Evolutionary conservation across 2,797 vertebrate species (phyloP).

Genomic region (Eulemur rubriventer): DNA sequence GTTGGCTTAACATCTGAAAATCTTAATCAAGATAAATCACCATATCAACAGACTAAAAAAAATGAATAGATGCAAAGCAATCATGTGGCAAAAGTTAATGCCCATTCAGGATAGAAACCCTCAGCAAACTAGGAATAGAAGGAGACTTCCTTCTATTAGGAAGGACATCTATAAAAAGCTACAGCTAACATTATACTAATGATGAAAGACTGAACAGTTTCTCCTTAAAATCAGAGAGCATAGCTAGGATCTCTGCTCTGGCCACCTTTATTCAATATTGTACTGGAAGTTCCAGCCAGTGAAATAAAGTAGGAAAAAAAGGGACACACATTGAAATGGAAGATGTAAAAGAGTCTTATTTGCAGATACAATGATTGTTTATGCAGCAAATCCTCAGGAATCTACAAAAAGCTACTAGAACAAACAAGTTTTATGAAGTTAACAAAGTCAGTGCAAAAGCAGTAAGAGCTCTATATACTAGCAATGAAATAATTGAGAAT

Average conservation of each 20-base stretch:
- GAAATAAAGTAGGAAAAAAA: background rate
- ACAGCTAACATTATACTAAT: background rate
- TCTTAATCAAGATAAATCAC: background rate
- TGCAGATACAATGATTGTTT: background rate
- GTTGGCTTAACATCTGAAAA: background rate
- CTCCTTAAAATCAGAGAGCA: background rate
- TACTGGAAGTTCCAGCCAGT: background rate
- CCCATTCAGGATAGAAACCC: background rate
- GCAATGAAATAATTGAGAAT: background rate
- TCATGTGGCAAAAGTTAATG: background rate
- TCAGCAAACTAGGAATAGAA: background rate
- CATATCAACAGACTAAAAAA: background rate
- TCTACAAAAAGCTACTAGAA: background rate
- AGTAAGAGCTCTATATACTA: background rate
- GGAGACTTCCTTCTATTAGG: background rate
- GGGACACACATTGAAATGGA: background rate
- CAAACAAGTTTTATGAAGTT: background rate
- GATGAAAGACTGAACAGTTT: background rate
- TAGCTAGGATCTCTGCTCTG: background rate
- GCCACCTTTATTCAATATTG: background rate
- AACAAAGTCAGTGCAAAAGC: background rate
- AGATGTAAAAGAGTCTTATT: background rate
- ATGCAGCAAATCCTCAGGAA: background rate
- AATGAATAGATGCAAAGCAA: background rate
- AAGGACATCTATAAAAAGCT: background rate